Percentiles rank a stretch among this genome's conserved stretches.
These are phyloP conservation scores for Adelosebastes latens DNA, from an alignment of 2,797 vertebrate species.

Conservation along the genomic window DNA sequence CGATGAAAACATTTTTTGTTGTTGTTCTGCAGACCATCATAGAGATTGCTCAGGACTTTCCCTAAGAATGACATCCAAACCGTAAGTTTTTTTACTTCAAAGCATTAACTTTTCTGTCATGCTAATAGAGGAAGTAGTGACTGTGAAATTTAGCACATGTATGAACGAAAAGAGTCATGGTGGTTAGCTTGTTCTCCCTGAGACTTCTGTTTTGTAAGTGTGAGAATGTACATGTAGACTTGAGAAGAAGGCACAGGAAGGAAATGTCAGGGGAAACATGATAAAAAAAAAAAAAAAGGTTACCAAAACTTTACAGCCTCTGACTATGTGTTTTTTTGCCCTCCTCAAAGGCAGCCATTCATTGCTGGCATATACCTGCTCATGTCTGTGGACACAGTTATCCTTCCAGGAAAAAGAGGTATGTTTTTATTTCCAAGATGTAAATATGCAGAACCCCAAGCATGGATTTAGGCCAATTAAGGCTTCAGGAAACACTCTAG, in stretches of 20 bases:
- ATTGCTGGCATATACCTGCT: conserved; percentile 97
- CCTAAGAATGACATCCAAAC: conserved; percentile 90
- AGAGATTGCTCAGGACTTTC: conserved; percentile 95
- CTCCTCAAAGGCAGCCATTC: conserved; percentile 89
- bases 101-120: neutral
- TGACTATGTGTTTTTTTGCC: conserved; percentile 32
- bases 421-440: neutral
- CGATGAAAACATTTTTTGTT: neutral
- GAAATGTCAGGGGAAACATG: neutral
- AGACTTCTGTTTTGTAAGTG: neutral
- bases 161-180: neutral
- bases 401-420: conserved; percentile 93
- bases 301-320: neutral
- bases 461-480: neutral
- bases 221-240: neutral
- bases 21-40: conserved; percentile 89
- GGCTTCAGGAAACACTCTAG: neutral
- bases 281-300: neutral
- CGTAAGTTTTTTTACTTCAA: conserved; percentile 82
- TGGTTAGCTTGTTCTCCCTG: neutral
- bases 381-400: conserved; percentile 92
- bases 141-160: neutral
- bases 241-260: neutral
- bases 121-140: neutral
- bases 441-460: neutral